These are phyloP conservation scores for Punctoribates punctum DNA, from an alignment of 2,888 invertebrate genomes.

Conservation along the genomic window DNA sequence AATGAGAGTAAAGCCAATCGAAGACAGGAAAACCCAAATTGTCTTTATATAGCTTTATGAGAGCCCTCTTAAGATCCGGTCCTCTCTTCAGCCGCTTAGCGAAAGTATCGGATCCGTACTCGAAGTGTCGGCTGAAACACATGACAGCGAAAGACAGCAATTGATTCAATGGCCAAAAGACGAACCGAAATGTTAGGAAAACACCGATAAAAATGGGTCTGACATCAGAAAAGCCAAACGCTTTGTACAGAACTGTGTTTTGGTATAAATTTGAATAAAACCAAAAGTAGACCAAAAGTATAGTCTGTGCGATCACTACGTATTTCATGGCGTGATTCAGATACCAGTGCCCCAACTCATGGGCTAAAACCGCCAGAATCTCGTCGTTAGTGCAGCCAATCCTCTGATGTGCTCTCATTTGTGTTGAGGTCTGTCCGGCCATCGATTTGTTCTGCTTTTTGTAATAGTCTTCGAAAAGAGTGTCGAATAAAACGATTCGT, in stretches of 20 bases:
- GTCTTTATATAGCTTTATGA: constrained; percentile 88
- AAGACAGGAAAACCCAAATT: constrained; percentile 93
- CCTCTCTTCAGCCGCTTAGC: constrained; percentile 73
- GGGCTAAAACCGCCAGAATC: constrained; percentile 88
- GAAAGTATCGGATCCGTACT: constrained; percentile 94
- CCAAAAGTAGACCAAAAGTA: constrained; percentile 62
- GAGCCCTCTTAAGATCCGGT: constrained; percentile 68
- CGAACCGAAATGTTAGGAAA: constrained; percentile 77
- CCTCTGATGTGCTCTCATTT: constrained; percentile 48
- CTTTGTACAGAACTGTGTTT: constrained; percentile 69
- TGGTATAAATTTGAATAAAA: constrained; percentile 63
- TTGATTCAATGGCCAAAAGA: constrained; percentile 88
- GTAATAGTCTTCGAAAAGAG: constrained; percentile 72
- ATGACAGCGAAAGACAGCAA: neutral
- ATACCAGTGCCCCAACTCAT: constrained; percentile 97
- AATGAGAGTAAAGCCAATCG: constrained; percentile 85
- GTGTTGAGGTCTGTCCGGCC: no score
- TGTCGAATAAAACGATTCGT: constrained; percentile 94
- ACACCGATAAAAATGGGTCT: constrained; percentile 88
- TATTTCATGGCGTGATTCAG: constrained; percentile 82
- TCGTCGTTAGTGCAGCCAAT: constrained; percentile 82
- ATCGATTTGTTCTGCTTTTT: no score
- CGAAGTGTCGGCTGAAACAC: constrained; percentile 77
- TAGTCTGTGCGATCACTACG: constrained; percentile 74
- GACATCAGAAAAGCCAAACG: constrained; percentile 77